Base-by-base conservation (phyloP, 2,797 vertebrate genomes). In the Enteromius viviparus region DNA sequence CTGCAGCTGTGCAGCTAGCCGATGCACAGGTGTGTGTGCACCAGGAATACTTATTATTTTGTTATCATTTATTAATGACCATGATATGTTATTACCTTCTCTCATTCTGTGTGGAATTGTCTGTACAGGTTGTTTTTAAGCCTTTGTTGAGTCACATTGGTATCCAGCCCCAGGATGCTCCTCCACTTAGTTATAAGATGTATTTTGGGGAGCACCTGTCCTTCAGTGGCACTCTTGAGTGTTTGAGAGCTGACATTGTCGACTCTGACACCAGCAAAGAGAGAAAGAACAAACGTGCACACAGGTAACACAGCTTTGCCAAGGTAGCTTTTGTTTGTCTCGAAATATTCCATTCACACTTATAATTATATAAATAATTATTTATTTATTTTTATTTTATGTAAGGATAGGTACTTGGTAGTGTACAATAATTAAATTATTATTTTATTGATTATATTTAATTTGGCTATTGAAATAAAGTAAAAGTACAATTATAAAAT, bases 241-340 rank as follows among this genome's bases (percentile, higher is more conserved):
- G 98, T 91, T 95, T 99, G 40, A 90, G 98, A 88, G 98, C 98
- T 26, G 98, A 99, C 89, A 99, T 99, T 37, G 98, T 99, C 2
- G 97, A 99, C 91, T 99, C 98, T 0, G 98, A 99, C 87, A 97
- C 98, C n/a, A 96, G 96, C 74, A 99, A 99, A 89, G 97, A 98
- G 51, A 95, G 97, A 72, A 98, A 96, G 90, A 97, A 95, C 91
- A 98, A 98, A 90, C 92, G 95, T 91, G 95, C 95, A 76, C 95
- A 95, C 91, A 97, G 97, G 98, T 99, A 87, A 82, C 40, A 58
- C 55, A 0, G 3, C n/a, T 23, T 14, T 53, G 0, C 78, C 40
- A 37, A 9, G 40, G 17, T 6, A 21, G 47, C 12, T 23, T 6
- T 65, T 55, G 15, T 19, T 40, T 14, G 47, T 23, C 14, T 60